These are phyloP conservation scores for Drosophila pegasa DNA, from an alignment of 2,888 invertebrate genomes.

Conservation along the genomic window DNA sequence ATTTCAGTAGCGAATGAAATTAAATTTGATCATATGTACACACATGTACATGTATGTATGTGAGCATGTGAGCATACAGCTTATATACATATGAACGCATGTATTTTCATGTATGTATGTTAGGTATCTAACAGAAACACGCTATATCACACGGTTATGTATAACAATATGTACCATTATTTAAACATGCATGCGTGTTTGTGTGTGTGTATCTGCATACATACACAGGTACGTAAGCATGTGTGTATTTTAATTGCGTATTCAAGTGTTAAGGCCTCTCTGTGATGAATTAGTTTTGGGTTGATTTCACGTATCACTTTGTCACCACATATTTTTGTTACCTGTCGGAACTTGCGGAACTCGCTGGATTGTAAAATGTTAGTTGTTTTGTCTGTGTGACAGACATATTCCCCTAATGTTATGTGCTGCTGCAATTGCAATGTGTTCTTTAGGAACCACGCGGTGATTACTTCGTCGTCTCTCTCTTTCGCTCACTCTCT, in stretches of 20 bases:
- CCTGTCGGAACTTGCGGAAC: conserved; percentile 97
- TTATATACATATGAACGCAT: conserved; percentile 11
- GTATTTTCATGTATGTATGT: conserved; percentile 20
- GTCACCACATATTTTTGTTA: conserved; percentile 84
- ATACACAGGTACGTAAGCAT: conserved; percentile 15
- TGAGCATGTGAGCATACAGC: background rate
- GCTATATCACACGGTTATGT: conserved; percentile 38
- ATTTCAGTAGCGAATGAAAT: conserved; percentile 47
- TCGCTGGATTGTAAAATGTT: conserved; percentile 91
- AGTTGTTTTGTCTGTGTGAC: conserved; percentile 84
- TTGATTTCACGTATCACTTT: conserved; percentile 55
- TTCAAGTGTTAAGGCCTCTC: conserved; percentile 37
- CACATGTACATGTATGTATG: conserved; percentile 26
- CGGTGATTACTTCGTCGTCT: conserved; percentile 62
- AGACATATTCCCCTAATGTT: conserved; percentile 67
- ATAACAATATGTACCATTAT: conserved; percentile 19
- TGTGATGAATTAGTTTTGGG: conserved; percentile 59
- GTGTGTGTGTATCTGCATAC: conserved; percentile 34
- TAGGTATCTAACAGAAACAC: conserved; percentile 36
- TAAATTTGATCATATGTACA: conserved; percentile 30
- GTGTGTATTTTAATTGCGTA: conserved; percentile 59
- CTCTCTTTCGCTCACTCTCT: conserved; percentile 25
- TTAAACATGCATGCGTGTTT: conserved; percentile 32
- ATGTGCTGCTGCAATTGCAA: conserved; percentile 56
- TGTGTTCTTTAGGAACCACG: conserved; percentile 61